phyloP scores from a whole-genome alignment of 1,140 invertebrate genomes.

The Trichomalopsis sarcophagae region DNA sequence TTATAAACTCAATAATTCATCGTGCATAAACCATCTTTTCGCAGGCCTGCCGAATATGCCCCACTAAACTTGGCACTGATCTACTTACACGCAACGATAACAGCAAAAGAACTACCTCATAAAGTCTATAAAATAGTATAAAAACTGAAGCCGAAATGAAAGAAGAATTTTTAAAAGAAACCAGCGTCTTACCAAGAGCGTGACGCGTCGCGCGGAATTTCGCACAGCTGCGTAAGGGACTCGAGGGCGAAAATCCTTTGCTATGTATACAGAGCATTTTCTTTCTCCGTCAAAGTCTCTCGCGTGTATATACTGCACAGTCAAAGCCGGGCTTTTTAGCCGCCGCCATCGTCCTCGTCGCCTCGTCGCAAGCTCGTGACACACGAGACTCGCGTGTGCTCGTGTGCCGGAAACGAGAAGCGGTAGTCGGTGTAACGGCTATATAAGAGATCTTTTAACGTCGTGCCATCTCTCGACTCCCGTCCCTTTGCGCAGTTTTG shows the following conservation, averaged over 20 bases:
- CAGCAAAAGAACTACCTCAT: background rate
- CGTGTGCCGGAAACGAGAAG: background rate
- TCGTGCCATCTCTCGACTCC: background rate
- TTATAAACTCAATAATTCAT: background rate
- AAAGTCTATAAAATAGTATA: background rate
- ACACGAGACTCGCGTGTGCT: background rate
- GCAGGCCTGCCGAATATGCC: no score
- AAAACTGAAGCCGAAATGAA: background rate
- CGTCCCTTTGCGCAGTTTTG: no score
- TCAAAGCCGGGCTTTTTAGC: background rate
- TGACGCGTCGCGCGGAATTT: background rate
- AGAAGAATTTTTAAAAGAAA: background rate
- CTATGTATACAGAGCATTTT: background rate
- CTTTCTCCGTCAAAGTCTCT: background rate
- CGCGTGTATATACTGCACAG: no score
- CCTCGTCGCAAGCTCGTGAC: no score
- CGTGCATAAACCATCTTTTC: no score
- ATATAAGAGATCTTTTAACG: slow-evolving; percentile 2
- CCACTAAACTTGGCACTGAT: no score
- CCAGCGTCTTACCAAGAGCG: background rate
- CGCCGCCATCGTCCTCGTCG: no score
- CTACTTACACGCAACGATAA: no score
- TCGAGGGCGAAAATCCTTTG: background rate
- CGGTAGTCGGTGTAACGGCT: background rate
- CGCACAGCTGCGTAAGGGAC: background rate